Percentiles rank a stretch among this genome's conserved stretches.
phyloP scores from a whole-genome alignment of 1,140 invertebrate species.

The Euschistus heros region DNA sequence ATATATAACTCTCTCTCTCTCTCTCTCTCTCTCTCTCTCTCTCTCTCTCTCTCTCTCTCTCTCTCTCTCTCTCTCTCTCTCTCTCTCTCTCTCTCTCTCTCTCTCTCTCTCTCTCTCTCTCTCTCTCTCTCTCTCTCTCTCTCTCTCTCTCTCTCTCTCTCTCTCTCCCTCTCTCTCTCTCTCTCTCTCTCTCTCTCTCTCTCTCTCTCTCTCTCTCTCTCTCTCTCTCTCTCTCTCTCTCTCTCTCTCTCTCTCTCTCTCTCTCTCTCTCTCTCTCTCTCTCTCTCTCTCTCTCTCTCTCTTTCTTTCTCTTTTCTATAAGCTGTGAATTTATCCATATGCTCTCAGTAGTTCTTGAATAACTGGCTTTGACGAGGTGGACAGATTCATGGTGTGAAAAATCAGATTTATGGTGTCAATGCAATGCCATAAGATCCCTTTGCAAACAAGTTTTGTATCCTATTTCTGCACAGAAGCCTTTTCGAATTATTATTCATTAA shows the following conservation, averaged over 20 bases:
- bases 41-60: slow-evolving; percentile 13
- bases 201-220: slow-evolving; percentile 25
- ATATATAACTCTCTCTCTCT: slow-evolving; percentile 15
- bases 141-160: slow-evolving; percentile 22
- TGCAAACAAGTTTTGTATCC: too few species aligned
- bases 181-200: slow-evolving; percentile 30
- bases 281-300: slow-evolving; percentile 27
- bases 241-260: slow-evolving; percentile 38
- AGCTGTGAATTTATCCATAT: too few species aligned
- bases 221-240: slow-evolving; percentile 34
- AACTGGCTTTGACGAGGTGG: too few species aligned
- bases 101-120: slow-evolving; percentile 15
- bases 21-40: slow-evolving; percentile 14
- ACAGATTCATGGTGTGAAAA: too few species aligned
- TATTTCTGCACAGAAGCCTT: too few species aligned
- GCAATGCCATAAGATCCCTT: too few species aligned
- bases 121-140: slow-evolving; percentile 23
- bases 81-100: slow-evolving; percentile 12
- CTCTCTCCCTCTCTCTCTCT: slow-evolving; percentile 17
- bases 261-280: slow-evolving; percentile 32
- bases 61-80: slow-evolving; percentile 15
- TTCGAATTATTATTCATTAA: too few species aligned
- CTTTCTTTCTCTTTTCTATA: slow-evolving; percentile 23
- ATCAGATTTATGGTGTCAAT: too few species aligned
- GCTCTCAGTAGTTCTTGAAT: too few species aligned